Evolutionary conservation across 2,797 vertebrate species (phyloP).

Genomic region (Chelon labrosus): DNA sequence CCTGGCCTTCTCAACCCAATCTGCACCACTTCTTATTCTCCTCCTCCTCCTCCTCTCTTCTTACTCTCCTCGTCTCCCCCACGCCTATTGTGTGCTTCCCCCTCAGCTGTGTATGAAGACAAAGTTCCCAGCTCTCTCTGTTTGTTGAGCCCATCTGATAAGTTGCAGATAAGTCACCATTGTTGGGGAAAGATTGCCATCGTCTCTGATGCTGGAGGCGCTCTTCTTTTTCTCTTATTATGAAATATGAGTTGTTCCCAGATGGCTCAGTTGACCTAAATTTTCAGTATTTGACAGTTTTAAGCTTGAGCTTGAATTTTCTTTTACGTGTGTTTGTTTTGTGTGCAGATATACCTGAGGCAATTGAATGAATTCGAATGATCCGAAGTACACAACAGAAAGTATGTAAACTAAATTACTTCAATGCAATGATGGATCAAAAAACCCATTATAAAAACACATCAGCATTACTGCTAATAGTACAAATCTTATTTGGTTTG

Average conservation of each 20-base stretch:
- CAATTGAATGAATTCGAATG: slow-evolving; percentile 37
- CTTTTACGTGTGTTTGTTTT: slow-evolving; percentile 38
- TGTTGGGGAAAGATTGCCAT: slow-evolving; percentile 61
- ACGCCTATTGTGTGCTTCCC: slow-evolving; percentile 30
- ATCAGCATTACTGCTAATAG: slow-evolving; percentile 19
- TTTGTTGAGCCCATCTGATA: slow-evolving; percentile 73
- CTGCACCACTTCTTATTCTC: slow-evolving; percentile 41
- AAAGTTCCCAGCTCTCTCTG: slow-evolving; percentile 45
- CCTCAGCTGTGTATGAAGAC: slow-evolving; percentile 49
- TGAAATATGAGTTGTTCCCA: slow-evolving; percentile 60
- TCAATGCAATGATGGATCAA: neutral
- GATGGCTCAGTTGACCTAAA: slow-evolving; percentile 66
- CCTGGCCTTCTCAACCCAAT: slow-evolving; percentile 53
- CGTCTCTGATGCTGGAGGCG: slow-evolving; percentile 61
- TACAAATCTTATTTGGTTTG: slow-evolving; percentile 5
- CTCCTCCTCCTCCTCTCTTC: slow-evolving; percentile 1
- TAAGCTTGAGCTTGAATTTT: slow-evolving; percentile 40
- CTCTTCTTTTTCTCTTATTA: slow-evolving; percentile 46
- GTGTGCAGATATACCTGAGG: slow-evolving; percentile 54
- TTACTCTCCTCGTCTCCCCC: neutral
- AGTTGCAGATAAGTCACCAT: slow-evolving; percentile 69
- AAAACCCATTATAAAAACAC: slow-evolving; percentile 3
- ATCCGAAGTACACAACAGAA: slow-evolving; percentile 6
- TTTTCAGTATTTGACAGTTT: slow-evolving; percentile 62
- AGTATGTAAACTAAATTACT: slow-evolving; percentile 3